Evolutionary conservation across 2,888 invertebrate genomes (phyloP), one percentile per base, ranked within the genome.

Genomic region (Cephus spinipes): DNA sequence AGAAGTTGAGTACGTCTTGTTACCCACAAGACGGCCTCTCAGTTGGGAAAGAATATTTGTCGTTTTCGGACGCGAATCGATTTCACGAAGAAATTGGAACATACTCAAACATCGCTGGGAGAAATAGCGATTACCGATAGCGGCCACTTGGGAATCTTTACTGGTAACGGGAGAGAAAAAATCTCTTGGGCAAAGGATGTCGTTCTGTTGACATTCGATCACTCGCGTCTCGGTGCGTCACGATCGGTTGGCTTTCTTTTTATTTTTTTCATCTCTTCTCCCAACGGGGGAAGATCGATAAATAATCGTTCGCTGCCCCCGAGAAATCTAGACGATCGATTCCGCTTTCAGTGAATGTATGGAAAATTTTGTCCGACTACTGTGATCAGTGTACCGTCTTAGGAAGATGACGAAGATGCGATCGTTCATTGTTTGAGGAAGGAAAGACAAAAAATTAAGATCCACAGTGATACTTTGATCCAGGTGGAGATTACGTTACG

Each of bases 11-110:
- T 81, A 83, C 82, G 81, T 83, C 85, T 83, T 82, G 81, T 83
- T 80, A 83, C 79, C 81, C 81, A 78, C 81, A 80, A 82, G 80
- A 80, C 77, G 78, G 79, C 78, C 78, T 80, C 82, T 86, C 89
- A 90, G 90, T 90, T 84, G 84, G 77, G 81, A 83, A 83, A 83
- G 86, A 85, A 88, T 86, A 89, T 81, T 84, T 82, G 80, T 80
- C 82, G 85, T 88, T 90, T 87, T 86, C 89, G 88, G 86, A 86
- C 87, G 86, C 85, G 81, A 73, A 35, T 77, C 23, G 31, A 71
- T 71, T 71, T 71, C 71, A 32, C 71, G 12, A 55, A 15, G 40
- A 55, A 55, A 55, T 9, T 55, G 40, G 40, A 23, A 55, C 40
- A 23, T 1, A 40, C 2, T 55, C 23, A 55, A 55, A 55, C 40